phyloP scores from a whole-genome alignment of 2,113 vertebrate species.

The Mobula hypostoma region DNA sequence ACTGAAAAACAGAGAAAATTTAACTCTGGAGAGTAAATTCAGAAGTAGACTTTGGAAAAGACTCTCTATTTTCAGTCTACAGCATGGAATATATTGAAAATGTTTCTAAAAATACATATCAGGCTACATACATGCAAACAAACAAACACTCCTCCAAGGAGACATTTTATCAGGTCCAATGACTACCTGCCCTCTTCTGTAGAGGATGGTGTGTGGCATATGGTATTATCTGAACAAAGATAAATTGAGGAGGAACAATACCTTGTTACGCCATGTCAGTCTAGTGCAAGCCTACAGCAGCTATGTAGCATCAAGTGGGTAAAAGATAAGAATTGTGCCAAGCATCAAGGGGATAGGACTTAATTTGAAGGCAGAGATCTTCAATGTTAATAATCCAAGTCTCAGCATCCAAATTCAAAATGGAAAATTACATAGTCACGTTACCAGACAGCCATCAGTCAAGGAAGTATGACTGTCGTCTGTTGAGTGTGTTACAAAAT shows the following conservation, averaged over 20 bases:
- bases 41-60: neutral
- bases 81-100: neutral
- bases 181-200: neutral
- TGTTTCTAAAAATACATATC: neutral
- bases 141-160: neutral
- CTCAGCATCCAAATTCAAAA: neutral
- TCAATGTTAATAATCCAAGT: neutral
- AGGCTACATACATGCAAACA: neutral
- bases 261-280: neutral
- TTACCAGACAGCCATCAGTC: neutral
- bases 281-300: neutral
- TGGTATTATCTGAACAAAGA: neutral
- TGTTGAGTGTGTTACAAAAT: too few species aligned
- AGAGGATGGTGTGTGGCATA: neutral
- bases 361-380: neutral
- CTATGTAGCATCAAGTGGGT: neutral
- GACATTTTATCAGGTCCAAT: neutral
- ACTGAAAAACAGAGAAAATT: neutral
- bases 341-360: neutral
- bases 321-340: neutral
- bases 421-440: neutral
- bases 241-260: neutral
- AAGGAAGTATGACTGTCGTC: neutral
- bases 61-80: too few species aligned
- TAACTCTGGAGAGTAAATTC: neutral